phyloP scores from a whole-genome alignment of 2,113 vertebrate genomes.

The Dryoscopus gambensis region DNA sequence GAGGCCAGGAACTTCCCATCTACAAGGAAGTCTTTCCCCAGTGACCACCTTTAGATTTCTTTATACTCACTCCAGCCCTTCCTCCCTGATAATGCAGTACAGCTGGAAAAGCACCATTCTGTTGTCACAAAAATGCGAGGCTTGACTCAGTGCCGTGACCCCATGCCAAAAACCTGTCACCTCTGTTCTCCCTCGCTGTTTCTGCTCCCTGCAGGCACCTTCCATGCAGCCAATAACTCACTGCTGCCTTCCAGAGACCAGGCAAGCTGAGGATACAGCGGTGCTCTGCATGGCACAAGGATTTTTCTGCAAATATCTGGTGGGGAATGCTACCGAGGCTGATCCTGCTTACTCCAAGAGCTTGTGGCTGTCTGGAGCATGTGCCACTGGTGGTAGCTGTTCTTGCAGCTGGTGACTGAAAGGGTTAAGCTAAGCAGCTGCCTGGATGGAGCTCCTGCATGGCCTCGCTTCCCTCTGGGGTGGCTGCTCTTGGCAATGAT shows the following conservation, averaged over 20 bases:
- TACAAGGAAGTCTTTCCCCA: background rate
- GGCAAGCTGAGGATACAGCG: background rate
- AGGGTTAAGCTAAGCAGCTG: slow-evolving; percentile 22
- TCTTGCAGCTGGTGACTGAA: background rate
- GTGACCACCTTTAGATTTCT: background rate
- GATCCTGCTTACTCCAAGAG: background rate
- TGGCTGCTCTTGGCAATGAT: slow-evolving; percentile 33
- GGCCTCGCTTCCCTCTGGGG: slow-evolving; percentile 63
- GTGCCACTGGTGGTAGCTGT: background rate
- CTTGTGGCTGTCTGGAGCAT: background rate
- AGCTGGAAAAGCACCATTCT: background rate
- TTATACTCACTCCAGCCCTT: background rate
- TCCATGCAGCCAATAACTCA: background rate
- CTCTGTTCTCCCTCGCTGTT: background rate
- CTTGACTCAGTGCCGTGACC: background rate
- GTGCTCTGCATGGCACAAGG: background rate
- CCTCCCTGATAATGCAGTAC: background rate
- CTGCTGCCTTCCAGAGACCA: background rate
- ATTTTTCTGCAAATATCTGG: background rate
- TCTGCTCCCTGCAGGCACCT: slow-evolving; percentile 2
- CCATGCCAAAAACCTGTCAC: slow-evolving; percentile 2
- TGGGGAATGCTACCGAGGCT: background rate
- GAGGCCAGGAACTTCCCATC: background rate
- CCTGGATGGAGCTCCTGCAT: slow-evolving; percentile 50
- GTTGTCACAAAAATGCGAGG: background rate